A percentile compares a stretch with the other conserved stretches of the same genome.
Conservation (phyloP, 2,113 vertebrate species). For the Brachyistius frenatus region DNA sequence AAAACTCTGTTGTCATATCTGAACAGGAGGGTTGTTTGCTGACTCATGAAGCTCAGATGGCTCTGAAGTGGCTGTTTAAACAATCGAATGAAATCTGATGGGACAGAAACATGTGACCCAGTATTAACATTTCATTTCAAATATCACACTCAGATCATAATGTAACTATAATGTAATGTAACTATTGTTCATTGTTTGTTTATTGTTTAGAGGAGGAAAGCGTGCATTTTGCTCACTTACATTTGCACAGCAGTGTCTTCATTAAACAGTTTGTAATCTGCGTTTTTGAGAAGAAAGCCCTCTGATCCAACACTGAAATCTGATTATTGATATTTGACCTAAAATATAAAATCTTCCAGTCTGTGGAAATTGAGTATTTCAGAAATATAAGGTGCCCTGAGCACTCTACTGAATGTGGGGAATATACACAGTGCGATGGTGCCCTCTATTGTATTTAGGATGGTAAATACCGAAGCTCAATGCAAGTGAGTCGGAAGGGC, state of each 20-base stretch:
- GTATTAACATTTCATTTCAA: background rate
- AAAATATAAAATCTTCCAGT: background rate
- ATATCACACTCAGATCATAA: background rate
- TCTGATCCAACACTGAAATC: background rate
- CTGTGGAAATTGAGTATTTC: background rate
- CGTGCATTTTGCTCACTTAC: background rate
- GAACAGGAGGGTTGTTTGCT: background rate
- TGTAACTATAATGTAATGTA: background rate
- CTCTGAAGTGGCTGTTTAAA: background rate
- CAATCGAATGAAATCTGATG: background rate
- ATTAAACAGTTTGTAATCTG: no score
- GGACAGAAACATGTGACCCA: background rate
- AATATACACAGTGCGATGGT: background rate
- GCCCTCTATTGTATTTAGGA: conserved; percentile 36
- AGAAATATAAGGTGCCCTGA: background rate
- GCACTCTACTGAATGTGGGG: background rate
- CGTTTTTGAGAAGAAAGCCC: background rate
- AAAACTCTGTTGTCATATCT: background rate
- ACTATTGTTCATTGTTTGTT: background rate
- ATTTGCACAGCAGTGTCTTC: background rate
- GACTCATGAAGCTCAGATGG: background rate
- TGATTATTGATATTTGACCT: background rate
- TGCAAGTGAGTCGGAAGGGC: no score
- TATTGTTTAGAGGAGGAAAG: background rate
- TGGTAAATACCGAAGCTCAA: background rate